Percentiles rank a stretch among this genome's conserved stretches.
Evolutionary conservation across 2,113 vertebrate genomes (phyloP).

Genomic region (Spilogale gracilis): DNA sequence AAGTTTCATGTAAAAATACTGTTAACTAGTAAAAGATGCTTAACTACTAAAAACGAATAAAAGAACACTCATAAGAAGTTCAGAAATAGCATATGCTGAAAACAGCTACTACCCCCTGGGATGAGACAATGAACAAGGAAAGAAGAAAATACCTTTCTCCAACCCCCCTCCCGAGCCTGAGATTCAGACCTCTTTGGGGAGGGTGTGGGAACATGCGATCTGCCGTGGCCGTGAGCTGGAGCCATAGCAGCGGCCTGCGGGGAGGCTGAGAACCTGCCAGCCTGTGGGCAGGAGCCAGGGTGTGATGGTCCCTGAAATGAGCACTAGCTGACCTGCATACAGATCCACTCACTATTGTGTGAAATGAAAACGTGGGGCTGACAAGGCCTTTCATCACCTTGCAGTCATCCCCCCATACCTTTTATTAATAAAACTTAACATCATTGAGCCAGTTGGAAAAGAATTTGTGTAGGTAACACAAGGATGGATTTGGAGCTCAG

Average conservation of each 20-base stretch:
- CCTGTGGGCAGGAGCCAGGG: background rate
- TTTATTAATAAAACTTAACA: background rate
- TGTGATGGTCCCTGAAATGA: background rate
- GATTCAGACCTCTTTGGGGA: background rate
- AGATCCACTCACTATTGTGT: background rate
- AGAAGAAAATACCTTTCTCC: background rate
- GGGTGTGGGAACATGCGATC: background rate
- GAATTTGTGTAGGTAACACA: background rate
- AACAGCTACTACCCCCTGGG: background rate
- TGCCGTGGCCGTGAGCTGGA: background rate
- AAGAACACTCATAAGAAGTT: background rate
- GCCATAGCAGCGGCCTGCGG: background rate
- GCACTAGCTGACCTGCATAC: background rate
- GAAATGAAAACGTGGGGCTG: background rate
- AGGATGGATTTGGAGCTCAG: background rate
- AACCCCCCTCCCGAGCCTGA: background rate
- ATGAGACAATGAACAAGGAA: background rate
- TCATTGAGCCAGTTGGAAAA: background rate
- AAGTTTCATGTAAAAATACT: background rate
- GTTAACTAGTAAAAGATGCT: background rate
- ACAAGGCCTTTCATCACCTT: background rate
- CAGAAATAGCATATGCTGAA: background rate
- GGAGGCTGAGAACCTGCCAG: background rate
- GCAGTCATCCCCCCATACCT: background rate
- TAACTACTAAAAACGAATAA: background rate